Evolutionary conservation across 2,113 vertebrate species (phyloP).

Genomic region (Pelvicachromis taeniatus): DNA sequence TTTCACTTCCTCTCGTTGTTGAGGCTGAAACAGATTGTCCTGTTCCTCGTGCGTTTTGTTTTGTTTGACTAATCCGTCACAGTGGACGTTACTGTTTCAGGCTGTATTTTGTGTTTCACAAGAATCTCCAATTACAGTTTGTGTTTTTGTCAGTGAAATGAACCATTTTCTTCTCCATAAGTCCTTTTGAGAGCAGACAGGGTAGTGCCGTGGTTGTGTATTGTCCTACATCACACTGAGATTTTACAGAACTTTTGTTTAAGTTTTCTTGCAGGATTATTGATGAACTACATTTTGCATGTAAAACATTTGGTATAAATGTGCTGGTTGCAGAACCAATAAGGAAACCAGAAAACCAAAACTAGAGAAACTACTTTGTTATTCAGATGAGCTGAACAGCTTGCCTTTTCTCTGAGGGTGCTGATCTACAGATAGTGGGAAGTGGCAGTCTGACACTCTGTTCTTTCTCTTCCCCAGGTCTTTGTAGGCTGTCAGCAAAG

Average conservation of each 20-base stretch:
- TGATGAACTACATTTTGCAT: background rate
- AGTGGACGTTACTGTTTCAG: background rate
- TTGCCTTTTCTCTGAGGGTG: background rate
- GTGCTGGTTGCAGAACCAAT: background rate
- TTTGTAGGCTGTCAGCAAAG: conserved; percentile 31
- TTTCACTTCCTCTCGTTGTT: conserved; percentile 42
- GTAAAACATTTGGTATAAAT: background rate
- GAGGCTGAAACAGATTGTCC: conserved; percentile 14
- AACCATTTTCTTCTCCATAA: background rate
- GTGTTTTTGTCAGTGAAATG: background rate
- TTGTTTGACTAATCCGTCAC: background rate
- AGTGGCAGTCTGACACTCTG: conserved; percentile 20
- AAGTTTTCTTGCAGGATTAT: background rate
- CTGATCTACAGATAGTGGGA: background rate
- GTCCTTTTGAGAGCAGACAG: background rate
- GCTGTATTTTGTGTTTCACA: background rate
- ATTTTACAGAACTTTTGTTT: background rate
- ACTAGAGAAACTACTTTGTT: background rate
- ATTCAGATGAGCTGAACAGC: background rate
- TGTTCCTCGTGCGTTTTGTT: background rate
- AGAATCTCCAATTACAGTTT: background rate
- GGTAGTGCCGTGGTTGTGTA: background rate
- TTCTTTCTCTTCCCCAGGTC: conserved; percentile 56
- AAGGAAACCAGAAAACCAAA: background rate
- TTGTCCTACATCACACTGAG: background rate